A percentile compares a stretch with the other conserved stretches of the same genome.
phyloP scores from a whole-genome alignment of 2,888 invertebrate genomes.

The Rhagonycha fulva region DNA sequence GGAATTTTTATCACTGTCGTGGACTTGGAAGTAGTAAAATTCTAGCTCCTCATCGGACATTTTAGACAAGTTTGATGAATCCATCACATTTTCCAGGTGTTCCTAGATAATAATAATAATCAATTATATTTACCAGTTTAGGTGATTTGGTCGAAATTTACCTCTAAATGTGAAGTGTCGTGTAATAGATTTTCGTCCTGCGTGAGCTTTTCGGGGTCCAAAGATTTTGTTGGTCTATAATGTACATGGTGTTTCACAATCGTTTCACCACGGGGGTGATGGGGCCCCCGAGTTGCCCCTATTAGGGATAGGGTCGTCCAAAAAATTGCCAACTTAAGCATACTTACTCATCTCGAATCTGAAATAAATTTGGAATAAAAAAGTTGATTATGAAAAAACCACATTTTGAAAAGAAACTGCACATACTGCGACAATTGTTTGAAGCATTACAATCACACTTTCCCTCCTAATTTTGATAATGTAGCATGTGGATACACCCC shows the following conservation, averaged over 20 bases:
- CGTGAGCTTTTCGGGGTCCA: slow-evolving; percentile 62
- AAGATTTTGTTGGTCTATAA: slow-evolving; percentile 62
- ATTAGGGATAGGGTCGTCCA: slow-evolving; percentile 20
- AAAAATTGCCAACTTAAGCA: slow-evolving; percentile 13
- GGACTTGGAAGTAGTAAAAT: slow-evolving; percentile 83
- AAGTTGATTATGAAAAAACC: neutral
- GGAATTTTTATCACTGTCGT: slow-evolving; percentile 89
- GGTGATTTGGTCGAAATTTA: slow-evolving; percentile 47
- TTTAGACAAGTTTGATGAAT: slow-evolving; percentile 64
- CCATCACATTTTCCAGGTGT: slow-evolving; percentile 49
- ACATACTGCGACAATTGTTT: neutral
- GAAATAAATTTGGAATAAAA: neutral
- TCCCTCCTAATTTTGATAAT: slow-evolving; percentile 10
- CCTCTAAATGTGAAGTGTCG: slow-evolving; percentile 65
- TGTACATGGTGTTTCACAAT: slow-evolving; percentile 59
- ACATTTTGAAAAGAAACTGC: neutral
- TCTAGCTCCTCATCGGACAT: slow-evolving; percentile 86
- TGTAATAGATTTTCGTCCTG: slow-evolving; percentile 74
- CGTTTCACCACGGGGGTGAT: slow-evolving; percentile 64
- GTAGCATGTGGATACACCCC: slow-evolving; percentile 28
- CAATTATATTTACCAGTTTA: neutral
- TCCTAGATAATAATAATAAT: slow-evolving; percentile 51
- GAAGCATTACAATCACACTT: neutral
- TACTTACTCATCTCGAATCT: slow-evolving; percentile 3
- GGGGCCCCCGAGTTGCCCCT: slow-evolving; percentile 62